Evolutionary conservation across 2,113 vertebrate species (phyloP), one percentile per base, ranked within the genome.

Genomic region (Leucopsar rothschildi): DNA sequence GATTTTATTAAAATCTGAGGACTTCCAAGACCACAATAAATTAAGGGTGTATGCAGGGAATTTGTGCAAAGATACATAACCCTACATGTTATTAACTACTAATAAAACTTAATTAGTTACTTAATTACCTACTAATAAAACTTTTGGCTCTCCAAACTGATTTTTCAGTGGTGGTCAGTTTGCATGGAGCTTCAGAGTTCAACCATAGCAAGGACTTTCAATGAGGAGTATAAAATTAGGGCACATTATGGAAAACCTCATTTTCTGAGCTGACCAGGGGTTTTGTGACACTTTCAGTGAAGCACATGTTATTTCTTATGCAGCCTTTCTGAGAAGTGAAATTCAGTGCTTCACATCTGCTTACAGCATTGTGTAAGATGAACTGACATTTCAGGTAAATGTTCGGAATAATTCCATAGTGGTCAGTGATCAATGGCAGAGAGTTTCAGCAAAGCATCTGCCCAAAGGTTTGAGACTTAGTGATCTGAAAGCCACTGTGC

Each of bases 1-100:
- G 56, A 55, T 64, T 88, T 86, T n/a, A 94, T 68, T 94, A 95
- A 94, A 94, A 86, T 83, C 37, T 87, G 27, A 56, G 11, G 9
- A 79, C 33, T 88, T 44, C 56, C 66, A 76, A 44, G 8, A 82
- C 45, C 22, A 24, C 52, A 64, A 31, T 68, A 93, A 90, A 88
- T 92, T 88, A 80, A 73, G 31, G 15, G 3, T 23, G 7, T 31
- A 52, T 86, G 44, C 22, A 72, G 71, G 75, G 57, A 82, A 79
- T 86, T 42, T 64, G 33, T 65, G 57, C 59, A 57, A 93, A 80
- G 71, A 49, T 81, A 49, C 19, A 47, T 68, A 95, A 59, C 2
- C 19, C 23, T 71, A 45, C 27, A 13, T 59, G 21, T 90, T 94
- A 71, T 68, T 85, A 94, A 71, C 20, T 85, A 6, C 40, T 88